Evolutionary conservation across 2,888 invertebrate species (phyloP), one percentile per base, ranked within the genome.

Genomic region (Phaedon cochleariae): DNA sequence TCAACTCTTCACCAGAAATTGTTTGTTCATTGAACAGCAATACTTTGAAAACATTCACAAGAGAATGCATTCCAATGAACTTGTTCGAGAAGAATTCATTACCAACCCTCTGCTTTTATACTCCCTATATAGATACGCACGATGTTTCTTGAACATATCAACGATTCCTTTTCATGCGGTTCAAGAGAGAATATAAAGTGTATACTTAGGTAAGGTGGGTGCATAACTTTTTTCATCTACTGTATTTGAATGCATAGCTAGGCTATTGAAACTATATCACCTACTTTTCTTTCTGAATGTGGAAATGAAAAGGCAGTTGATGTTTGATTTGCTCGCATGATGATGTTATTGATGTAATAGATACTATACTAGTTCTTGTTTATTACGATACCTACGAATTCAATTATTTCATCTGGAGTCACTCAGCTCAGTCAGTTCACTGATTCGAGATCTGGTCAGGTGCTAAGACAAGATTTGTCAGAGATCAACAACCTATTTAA

Each of bases 231-330:
- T 41, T 7, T 15, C 4, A 15, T 15, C 41, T 41, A 41, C 15
- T 41, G 1, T 41, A 41, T 41, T n/a, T 6, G 41, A 41, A n/a
- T 41, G n/a, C n/a, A 41, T 12, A 34, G 6, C 4, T 34, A 34
- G 9, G 10, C 41, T 55, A 55, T 55, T 55, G 41, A 22, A 55
- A 55, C 55, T 41, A 41, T 55, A 55, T 55, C 55, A 57, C 57
- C 57, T 57, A 31, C 45, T 45, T 45, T 21, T 22, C 45, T 17
- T 57, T 45, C 21, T 57, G 20, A 45, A 57, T 57, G 57, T 57
- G 41, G 45, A 57, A 57, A 57, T 57, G 45, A 45, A 45, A 57
- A 57, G 45, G 29, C 45, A 26, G 15, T n/a, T 15, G 15, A 41
- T 15, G 41, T 2, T 15, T 41, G 6, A 15, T 41, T 41, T 41